phyloP scores from a whole-genome alignment of 37 sponge, comb jelly and placozoan species.

The Oscarella lobularis region DNA sequence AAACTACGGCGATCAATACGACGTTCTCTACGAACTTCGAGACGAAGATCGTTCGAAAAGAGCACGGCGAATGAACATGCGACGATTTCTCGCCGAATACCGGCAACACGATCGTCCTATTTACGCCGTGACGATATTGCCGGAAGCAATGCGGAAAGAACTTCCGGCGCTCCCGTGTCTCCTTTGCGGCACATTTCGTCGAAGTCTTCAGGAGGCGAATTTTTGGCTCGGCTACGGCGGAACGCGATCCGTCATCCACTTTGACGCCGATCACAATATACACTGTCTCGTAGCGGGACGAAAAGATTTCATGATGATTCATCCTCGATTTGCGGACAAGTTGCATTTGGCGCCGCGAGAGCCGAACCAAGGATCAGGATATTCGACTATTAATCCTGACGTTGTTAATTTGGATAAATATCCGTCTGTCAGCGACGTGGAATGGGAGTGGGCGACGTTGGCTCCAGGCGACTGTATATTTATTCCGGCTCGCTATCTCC shows the following conservation, averaged over 20 bases:
- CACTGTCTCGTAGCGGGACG: constrained; percentile 29
- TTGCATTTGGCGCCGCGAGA: constrained; percentile 9
- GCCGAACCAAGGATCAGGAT: constrained; percentile 5
- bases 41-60: neutral
- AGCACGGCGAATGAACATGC: neutral
- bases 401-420: constrained; percentile 12
- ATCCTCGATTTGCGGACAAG: neutral
- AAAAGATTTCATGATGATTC: neutral
- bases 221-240: constrained; percentile 31
- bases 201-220: constrained; percentile 17
- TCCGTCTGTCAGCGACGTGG: constrained; percentile 7
- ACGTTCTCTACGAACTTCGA: neutral
- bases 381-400: neutral
- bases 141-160: constrained; percentile 29
- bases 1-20: neutral
- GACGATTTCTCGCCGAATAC: constrained; percentile 21
- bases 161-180: constrained; percentile 6
- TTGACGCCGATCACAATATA: constrained; percentile 33
- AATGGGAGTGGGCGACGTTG: constrained; percentile 20
- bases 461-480: constrained; percentile 32
- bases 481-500: constrained; percentile 12
- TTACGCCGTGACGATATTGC: constrained; percentile 29
- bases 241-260: constrained; percentile 23
- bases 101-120: constrained; percentile 4
- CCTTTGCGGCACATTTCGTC: constrained; percentile 20